Conservation (phyloP, 2,888 invertebrate species). For the Dascillus cervinus region DNA sequence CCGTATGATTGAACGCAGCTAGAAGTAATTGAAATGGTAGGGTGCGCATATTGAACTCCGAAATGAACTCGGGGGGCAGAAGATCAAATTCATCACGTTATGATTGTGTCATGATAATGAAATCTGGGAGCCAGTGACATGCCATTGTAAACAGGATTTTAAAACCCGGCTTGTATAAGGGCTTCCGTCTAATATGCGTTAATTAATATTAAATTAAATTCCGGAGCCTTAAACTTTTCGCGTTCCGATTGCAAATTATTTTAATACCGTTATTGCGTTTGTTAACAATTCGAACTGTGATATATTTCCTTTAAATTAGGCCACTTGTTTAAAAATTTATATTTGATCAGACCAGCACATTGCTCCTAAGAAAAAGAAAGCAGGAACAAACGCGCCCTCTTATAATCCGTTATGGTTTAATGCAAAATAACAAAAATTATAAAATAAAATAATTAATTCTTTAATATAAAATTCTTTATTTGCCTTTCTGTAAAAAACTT, state of each 20-base stretch:
- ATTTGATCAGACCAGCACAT: background rate
- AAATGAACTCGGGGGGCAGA: constrained; percentile 6
- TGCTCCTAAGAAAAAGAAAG: no score
- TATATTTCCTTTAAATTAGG: no score
- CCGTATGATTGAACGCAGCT: constrained; percentile 8
- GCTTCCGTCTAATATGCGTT: constrained; percentile 8
- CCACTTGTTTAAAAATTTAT: background rate
- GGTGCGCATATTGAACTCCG: constrained; percentile 6
- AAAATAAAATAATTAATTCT: no score
- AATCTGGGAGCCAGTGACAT: constrained; percentile 8
- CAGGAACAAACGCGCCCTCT: no score
- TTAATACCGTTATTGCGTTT: no score
- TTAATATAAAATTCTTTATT: no score
- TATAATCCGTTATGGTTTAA: no score
- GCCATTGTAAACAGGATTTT: constrained; percentile 8
- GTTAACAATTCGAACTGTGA: no score
- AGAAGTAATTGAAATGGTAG: constrained; percentile 12
- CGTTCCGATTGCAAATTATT: no score
- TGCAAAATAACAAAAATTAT: no score
- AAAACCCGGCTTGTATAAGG: constrained; percentile 6
- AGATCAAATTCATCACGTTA: constrained; percentile 12
- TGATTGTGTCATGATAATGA: constrained; percentile 11
- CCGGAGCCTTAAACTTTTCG: no score
- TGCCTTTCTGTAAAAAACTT: no score
- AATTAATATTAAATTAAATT: constrained; percentile 13